These are phyloP conservation scores for Hirtodrosophila confusa DNA, from an alignment of 2,888 invertebrate genomes.

Conservation along the genomic window DNA sequence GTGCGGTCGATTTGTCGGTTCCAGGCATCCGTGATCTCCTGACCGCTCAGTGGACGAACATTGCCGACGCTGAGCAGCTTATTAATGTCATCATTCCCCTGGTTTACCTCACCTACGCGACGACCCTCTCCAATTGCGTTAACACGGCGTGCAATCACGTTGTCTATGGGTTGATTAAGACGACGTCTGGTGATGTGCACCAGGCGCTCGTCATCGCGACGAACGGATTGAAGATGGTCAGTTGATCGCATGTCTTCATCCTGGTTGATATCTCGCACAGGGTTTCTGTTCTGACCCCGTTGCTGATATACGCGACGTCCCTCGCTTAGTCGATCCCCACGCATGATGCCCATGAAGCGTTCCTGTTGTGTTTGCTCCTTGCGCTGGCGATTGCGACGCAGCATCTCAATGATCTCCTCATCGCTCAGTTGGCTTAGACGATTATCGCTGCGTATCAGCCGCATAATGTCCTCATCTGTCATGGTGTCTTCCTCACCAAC, in stretches of 20 bases:
- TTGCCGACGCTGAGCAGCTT: slow-evolving; percentile 49
- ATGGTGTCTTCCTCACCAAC: slow-evolving; percentile 34
- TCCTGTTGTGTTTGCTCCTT: slow-evolving; percentile 6
- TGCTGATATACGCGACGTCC: slow-evolving; percentile 12
- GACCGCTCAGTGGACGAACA: slow-evolving; percentile 17
- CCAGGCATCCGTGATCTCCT: no score
- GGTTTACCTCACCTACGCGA: slow-evolving; percentile 36
- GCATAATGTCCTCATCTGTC: slow-evolving; percentile 49
- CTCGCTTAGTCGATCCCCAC: slow-evolving; percentile 10
- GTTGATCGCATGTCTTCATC: neutral
- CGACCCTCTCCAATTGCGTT: slow-evolving; percentile 54
- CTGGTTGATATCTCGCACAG: neutral
- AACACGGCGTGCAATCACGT: slow-evolving; percentile 31
- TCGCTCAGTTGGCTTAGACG: slow-evolving; percentile 28
- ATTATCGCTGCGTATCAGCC: slow-evolving; percentile 49
- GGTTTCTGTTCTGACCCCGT: neutral
- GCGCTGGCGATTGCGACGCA: slow-evolving; percentile 47
- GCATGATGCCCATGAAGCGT: neutral
- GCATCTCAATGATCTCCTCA: slow-evolving; percentile 35
- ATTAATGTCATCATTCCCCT: slow-evolving; percentile 45
- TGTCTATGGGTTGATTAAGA: slow-evolving; percentile 36
- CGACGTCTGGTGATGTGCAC: slow-evolving; percentile 62
- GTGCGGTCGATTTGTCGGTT: no score
- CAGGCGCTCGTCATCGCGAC: slow-evolving; percentile 61
- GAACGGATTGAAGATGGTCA: slow-evolving; percentile 44